A percentile compares a stretch with the other conserved stretches of the same genome.
Evolutionary conservation across 2,888 invertebrate genomes (phyloP).

Genomic region (Lottia gigantea): DNA sequence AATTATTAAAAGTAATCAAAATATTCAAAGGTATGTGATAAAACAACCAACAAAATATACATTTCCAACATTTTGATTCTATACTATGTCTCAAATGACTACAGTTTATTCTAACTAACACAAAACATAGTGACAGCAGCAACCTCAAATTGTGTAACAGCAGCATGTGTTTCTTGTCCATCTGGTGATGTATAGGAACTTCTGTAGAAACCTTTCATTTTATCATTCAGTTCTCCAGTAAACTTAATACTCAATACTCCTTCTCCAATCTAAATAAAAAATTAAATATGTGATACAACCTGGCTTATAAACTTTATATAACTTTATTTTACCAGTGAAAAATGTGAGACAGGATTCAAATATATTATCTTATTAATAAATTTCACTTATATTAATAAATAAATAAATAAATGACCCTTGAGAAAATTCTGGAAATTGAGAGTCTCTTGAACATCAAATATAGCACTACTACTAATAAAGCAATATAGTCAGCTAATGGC

Average conservation of each 20-base stretch:
- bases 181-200: constrained; percentile 80
- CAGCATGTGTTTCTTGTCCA: constrained; percentile 83
- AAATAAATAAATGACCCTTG: neutral
- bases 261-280: constrained; percentile 49
- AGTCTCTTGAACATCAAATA: no score
- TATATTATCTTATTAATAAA: no score
- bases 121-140: neutral
- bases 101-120: neutral
- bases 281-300: neutral
- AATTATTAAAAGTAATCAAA: no score
- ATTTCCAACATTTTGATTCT: no score
- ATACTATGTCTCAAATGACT: no score
- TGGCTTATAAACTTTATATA: neutral
- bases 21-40: no score
- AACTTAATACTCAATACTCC: constrained; percentile 77
- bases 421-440: neutral
- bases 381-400: no score
- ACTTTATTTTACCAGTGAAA: no score
- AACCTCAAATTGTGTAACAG: constrained; percentile 81
- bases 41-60: no score
- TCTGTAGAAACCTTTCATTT: constrained; percentile 94
- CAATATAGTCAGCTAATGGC: no score
- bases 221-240: constrained; percentile 88
- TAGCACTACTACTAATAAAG: no score
- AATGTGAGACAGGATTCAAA: neutral